These are phyloP conservation scores for Hassar affinis DNA, from an alignment of 2,113 vertebrate species.

Conservation along the genomic window DNA sequence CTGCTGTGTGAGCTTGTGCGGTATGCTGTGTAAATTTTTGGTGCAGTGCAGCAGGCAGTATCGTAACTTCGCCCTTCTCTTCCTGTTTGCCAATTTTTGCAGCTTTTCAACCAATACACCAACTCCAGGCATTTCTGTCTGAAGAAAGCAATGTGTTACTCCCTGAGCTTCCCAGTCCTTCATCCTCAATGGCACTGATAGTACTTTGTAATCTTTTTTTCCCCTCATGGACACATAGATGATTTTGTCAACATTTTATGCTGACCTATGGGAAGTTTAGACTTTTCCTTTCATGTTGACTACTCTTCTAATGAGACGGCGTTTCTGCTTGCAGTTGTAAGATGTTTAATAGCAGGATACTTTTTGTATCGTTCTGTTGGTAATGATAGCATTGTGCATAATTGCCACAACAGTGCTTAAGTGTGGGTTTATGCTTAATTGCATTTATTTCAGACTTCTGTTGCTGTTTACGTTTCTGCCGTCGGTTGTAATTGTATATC, in stretches of 20 bases:
- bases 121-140: constrained; percentile 70
- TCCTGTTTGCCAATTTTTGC: constrained; percentile 65
- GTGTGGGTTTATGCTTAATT: constrained; percentile 53
- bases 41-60: constrained; percentile 92
- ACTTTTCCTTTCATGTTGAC: constrained; percentile 48
- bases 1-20: constrained; percentile 72
- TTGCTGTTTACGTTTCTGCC: constrained; percentile 44
- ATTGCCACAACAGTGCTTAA: constrained; percentile 37
- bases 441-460: constrained; percentile 40
- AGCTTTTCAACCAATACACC: constrained; percentile 67
- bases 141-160: constrained; percentile 57
- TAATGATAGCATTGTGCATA: constrained; percentile 38
- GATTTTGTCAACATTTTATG: constrained; percentile 61
- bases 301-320: constrained; percentile 39
- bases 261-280: constrained; percentile 60
- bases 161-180: constrained; percentile 61
- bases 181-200: constrained; percentile 58
- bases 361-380: background rate
- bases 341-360: constrained; percentile 5
- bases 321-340: constrained; percentile 10
- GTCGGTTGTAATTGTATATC: constrained; percentile 36
- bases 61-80: constrained; percentile 78
- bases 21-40: constrained; percentile 81
- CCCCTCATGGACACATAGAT: constrained; percentile 59
- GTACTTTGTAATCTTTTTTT: constrained; percentile 54